These are phyloP conservation scores for Bedellia somnulentella DNA, from an alignment of 2,888 invertebrate species.

Conservation along the genomic window DNA sequence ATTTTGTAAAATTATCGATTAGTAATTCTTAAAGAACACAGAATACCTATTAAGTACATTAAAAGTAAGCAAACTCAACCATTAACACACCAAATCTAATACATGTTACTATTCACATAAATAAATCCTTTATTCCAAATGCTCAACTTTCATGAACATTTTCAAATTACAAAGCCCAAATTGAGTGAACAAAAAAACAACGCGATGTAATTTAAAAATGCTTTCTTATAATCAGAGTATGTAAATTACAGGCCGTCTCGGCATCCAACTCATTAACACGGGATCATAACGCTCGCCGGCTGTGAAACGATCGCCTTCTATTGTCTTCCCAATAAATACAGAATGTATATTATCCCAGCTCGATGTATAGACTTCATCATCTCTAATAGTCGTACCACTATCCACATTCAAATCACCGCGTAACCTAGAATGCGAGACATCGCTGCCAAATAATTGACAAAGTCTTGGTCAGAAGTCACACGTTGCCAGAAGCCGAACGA, in stretches of 20 bases:
- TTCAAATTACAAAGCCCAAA: not conserved
- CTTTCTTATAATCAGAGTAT: slow-evolving; percentile 6
- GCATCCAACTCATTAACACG: slow-evolving; percentile 7
- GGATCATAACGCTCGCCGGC: slow-evolving; percentile 7
- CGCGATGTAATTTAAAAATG: slow-evolving; percentile 5
- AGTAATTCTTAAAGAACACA: no score
- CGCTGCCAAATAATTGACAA: slow-evolving; percentile 53
- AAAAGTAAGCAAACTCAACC: no score
- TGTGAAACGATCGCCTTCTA: slow-evolving; percentile 24
- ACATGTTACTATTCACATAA: no score
- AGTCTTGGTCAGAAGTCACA: slow-evolving; percentile 26
- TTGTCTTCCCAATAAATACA: slow-evolving; percentile 21
- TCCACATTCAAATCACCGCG: slow-evolving; percentile 9
- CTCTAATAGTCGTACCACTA: slow-evolving; percentile 6
- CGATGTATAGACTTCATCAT: slow-evolving; percentile 3
- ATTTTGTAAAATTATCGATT: no score
- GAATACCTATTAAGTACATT: no score
- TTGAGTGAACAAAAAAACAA: not conserved
- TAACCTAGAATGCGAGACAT: slow-evolving; percentile 46
- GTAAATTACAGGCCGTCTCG: slow-evolving; percentile 6
- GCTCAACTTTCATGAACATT: not conserved
- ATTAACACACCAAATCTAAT: not conserved
- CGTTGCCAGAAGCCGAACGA: slow-evolving; percentile 33
- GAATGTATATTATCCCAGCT: slow-evolving; percentile 2
- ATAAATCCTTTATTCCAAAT: no score